phyloP scores from a whole-genome alignment of 2,113 vertebrate genomes.

The Bostrychus sinensis region DNA sequence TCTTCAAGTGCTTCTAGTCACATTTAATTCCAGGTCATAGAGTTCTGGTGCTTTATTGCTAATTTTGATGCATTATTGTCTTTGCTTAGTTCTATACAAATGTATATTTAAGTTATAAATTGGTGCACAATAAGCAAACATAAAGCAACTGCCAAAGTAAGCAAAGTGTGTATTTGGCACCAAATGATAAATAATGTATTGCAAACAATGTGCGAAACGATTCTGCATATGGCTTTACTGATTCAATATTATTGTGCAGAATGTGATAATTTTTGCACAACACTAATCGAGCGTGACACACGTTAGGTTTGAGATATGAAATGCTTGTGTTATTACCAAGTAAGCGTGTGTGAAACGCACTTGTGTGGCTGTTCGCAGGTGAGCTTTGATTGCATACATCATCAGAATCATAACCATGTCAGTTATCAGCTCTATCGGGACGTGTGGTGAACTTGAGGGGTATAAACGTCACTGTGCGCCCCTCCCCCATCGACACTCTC shows the following conservation, averaged over 20 bases:
- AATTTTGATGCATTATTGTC: background rate
- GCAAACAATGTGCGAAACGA: background rate
- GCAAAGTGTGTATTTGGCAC: background rate
- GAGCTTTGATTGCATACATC: background rate
- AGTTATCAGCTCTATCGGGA: constrained; percentile 5
- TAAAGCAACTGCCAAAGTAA: constrained; percentile 1
- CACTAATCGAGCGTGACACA: background rate
- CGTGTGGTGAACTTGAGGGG: background rate
- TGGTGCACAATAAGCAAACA: background rate
- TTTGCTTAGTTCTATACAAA: too few relatives aligned
- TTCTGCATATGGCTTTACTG: constrained; percentile 5
- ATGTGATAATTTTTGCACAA: constrained; percentile 12
- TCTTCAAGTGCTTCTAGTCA: background rate
- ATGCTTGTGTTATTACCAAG: background rate
- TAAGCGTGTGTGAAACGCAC: background rate
- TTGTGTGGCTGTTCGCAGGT: constrained; percentile 5
- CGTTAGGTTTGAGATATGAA: background rate
- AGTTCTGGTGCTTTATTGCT: background rate
- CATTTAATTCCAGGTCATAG: background rate
- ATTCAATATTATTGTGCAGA: constrained; percentile 1
- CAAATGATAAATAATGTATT: background rate
- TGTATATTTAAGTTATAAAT: too few relatives aligned
- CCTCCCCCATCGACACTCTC: constrained; percentile 20
- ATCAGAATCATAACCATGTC: background rate
- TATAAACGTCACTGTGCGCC: background rate